Percentiles rank a stretch among this genome's conserved stretches.
Evolutionary conservation across 2,888 invertebrate genomes (phyloP).

Genomic region (Polymixis flavicincta): DNA sequence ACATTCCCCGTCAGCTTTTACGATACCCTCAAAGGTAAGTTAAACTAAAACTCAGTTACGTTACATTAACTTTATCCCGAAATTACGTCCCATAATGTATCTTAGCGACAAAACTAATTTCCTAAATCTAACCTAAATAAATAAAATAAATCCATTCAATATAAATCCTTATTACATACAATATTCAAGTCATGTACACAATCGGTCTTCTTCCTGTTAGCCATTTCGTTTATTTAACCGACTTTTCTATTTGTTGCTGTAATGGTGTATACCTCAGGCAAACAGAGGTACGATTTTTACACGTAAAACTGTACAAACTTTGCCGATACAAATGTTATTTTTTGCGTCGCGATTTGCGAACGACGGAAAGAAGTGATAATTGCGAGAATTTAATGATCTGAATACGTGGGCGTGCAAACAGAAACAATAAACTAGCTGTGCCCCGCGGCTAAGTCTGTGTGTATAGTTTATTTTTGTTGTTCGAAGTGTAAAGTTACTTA

Average conservation of each 20-base stretch:
- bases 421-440: conserved; percentile 34
- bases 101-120: conserved; percentile 49
- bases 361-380: conserved; percentile 49
- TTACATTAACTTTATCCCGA: background rate
- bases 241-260: conserved; percentile 67
- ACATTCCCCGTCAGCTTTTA: background rate
- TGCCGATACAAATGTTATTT: conserved; percentile 28
- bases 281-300: conserved; percentile 43
- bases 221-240: conserved; percentile 71
- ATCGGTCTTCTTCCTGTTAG: conserved; percentile 71
- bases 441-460: background rate
- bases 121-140: conserved; percentile 43
- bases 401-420: conserved; percentile 33
- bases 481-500: background rate
- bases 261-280: conserved; percentile 52
- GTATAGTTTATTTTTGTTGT: conserved; percentile 18
- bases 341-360: conserved; percentile 41
- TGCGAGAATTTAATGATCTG: conserved; percentile 54
- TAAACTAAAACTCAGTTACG: conserved; percentile 8
- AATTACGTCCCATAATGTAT: conserved; percentile 24
- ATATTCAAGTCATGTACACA: conserved; percentile 75
- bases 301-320: conserved; percentile 32
- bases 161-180: conserved; percentile 69
- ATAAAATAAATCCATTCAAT: conserved; percentile 56
- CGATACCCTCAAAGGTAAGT: background rate